A percentile compares a stretch with the other conserved stretches of the same genome.
Conservation (phyloP, 2,113 vertebrate genomes). For the Chamaetylas fuelleborni region DNA sequence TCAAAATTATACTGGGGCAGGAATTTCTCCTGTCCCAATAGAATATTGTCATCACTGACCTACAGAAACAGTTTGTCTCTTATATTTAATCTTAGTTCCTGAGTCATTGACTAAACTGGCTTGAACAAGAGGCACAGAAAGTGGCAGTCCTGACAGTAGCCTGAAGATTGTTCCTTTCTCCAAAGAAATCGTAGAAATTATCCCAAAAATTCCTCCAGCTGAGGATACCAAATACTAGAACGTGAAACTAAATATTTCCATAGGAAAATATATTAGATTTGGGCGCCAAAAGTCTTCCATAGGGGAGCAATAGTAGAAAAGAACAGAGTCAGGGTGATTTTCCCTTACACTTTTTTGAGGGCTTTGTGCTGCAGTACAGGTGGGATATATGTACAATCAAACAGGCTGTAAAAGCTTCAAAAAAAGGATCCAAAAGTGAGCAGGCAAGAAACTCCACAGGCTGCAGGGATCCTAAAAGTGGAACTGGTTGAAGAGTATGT, state of each 20-base stretch:
- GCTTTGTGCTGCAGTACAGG: background rate
- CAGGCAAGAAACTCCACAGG: background rate
- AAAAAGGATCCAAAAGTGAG: background rate
- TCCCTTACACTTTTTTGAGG: background rate
- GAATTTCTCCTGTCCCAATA: background rate
- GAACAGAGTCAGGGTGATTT: background rate
- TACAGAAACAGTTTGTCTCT: conserved; percentile 12
- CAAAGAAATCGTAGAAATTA: background rate
- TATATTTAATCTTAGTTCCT: background rate
- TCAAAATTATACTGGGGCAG: background rate
- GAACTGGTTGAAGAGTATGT: background rate
- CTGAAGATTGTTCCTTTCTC: background rate
- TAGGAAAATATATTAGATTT: background rate
- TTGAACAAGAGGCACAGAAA: background rate
- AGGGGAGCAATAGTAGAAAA: background rate
- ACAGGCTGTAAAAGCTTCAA: background rate
- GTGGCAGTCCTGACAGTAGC: background rate
- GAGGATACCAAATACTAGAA: background rate
- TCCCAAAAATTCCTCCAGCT: background rate
- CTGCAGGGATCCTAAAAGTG: background rate
- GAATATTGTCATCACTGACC: background rate
- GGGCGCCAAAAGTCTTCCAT: background rate
- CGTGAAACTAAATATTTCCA: background rate
- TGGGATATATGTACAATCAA: background rate
- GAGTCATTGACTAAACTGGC: background rate